phyloP scores from a whole-genome alignment of 2,888 invertebrate genomes.

The Cynaeus angustus region DNA sequence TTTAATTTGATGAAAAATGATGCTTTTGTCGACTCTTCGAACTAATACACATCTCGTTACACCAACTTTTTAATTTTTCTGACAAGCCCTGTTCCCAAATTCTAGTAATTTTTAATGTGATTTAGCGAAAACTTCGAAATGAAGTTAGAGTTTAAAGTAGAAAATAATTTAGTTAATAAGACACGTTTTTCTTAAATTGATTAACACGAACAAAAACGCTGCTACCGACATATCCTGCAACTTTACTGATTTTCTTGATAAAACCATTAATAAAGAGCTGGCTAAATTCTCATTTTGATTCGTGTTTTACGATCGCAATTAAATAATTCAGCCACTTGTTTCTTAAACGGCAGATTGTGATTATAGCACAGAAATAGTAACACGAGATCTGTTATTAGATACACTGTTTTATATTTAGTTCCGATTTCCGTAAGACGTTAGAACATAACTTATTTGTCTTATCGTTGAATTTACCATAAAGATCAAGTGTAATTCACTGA shows the following conservation, averaged over 20 bases:
- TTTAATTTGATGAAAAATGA: no score
- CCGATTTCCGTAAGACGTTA: slow-evolving; percentile 39
- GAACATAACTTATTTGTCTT: slow-evolving; percentile 40
- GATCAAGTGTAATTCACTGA: slow-evolving; percentile 27
- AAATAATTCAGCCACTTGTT: slow-evolving; percentile 12
- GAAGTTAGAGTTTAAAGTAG: no score
- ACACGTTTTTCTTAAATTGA: no score
- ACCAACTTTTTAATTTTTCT: no score
- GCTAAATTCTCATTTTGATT: slow-evolving; percentile 4
- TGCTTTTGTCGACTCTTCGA: no score
- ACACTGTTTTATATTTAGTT: slow-evolving; percentile 42
- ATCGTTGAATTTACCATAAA: slow-evolving; percentile 38
- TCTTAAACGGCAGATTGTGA: slow-evolving; percentile 4
- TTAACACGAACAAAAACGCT: no score
- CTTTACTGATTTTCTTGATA: slow-evolving; percentile 8
- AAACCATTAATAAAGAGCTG: neutral
- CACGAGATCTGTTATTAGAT: slow-evolving; percentile 21
- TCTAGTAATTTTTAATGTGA: no score
- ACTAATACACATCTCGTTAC: no score
- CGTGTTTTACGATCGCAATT: slow-evolving; percentile 14
- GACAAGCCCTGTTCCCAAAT: no score
- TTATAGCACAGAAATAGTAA: slow-evolving; percentile 10
- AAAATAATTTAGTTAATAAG: no score
- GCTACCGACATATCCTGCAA: neutral
- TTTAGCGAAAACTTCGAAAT: no score